Evolutionary conservation across 2,797 vertebrate genomes (phyloP).

Genomic region (Anguilla marmorata): DNA sequence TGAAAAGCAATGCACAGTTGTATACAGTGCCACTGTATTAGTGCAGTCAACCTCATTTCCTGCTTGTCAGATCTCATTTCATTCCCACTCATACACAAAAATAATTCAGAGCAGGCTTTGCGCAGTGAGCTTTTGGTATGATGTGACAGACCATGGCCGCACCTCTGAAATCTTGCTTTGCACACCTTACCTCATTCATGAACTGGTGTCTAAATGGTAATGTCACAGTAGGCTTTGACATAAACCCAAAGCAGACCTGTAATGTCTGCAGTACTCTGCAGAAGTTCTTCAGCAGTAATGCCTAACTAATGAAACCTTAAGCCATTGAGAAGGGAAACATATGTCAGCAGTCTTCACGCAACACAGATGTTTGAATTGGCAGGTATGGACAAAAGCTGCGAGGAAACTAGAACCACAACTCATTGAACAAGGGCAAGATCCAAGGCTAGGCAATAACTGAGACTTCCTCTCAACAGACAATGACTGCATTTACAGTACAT

Average conservation of each 20-base stretch:
- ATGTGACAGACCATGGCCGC: background rate
- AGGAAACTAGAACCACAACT: too few relatives aligned
- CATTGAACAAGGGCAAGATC: too few relatives aligned
- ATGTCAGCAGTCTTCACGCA: too few relatives aligned
- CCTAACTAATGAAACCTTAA: background rate
- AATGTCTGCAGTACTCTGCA: background rate
- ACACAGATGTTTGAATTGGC: too few relatives aligned
- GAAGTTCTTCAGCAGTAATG: background rate
- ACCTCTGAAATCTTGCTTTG: background rate
- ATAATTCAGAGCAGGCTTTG: background rate
- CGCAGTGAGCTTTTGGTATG: background rate
- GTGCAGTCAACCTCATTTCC: background rate
- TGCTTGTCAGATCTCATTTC: background rate
- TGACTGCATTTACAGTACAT: too few relatives aligned
- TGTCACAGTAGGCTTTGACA: background rate
- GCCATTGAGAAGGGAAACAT: too few relatives aligned
- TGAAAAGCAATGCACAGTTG: background rate
- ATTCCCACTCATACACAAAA: background rate
- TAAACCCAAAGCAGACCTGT: background rate
- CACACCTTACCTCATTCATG: background rate
- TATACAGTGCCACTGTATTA: background rate
- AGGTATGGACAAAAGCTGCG: too few relatives aligned
- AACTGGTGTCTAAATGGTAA: background rate
- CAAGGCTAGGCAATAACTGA: too few relatives aligned
- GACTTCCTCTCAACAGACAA: too few relatives aligned